Evolutionary conservation across 2,888 invertebrate genomes (phyloP).

Genomic region (Trileptium ribeirensis): DNA sequence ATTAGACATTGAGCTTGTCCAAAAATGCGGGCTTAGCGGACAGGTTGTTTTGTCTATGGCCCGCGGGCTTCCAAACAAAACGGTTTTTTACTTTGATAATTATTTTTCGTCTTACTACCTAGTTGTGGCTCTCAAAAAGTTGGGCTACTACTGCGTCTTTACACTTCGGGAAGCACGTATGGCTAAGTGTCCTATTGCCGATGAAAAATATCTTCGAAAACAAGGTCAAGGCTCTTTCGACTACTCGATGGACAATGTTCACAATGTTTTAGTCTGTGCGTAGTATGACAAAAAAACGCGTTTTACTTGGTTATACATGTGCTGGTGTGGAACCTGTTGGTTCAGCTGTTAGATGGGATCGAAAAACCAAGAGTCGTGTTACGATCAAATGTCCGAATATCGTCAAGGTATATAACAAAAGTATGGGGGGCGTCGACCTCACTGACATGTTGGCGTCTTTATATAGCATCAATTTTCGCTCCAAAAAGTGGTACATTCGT

Average conservation of each 20-base stretch:
- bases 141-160: not conserved
- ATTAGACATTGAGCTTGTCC: too few relatives aligned
- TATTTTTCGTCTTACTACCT: not conserved
- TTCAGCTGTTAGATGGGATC: conserved; percentile 39
- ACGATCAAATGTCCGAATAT: conserved; percentile 18
- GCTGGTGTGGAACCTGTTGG: conserved; percentile 37
- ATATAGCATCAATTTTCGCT: conserved; percentile 42
- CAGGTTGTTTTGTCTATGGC: not conserved
- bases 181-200: not conserved
- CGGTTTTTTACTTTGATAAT: not conserved
- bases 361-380: not conserved
- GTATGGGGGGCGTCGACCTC: conserved; percentile 46
- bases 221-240: too few relatives aligned
- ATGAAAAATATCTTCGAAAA: too few relatives aligned
- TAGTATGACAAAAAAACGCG: conserved; percentile 36
- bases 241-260: not conserved
- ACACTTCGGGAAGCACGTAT: not conserved
- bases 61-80: not conserved
- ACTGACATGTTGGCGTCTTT: conserved; percentile 43
- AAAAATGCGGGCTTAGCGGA: not conserved
- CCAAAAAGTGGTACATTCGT: conserved; percentile 42
- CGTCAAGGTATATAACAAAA: conserved; percentile 36
- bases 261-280: not conserved
- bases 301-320: conserved; percentile 42
- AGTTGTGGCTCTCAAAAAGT: not conserved